These are phyloP conservation scores for Keiferia lycopersicella DNA, from an alignment of 2,888 invertebrate genomes.

Conservation along the genomic window DNA sequence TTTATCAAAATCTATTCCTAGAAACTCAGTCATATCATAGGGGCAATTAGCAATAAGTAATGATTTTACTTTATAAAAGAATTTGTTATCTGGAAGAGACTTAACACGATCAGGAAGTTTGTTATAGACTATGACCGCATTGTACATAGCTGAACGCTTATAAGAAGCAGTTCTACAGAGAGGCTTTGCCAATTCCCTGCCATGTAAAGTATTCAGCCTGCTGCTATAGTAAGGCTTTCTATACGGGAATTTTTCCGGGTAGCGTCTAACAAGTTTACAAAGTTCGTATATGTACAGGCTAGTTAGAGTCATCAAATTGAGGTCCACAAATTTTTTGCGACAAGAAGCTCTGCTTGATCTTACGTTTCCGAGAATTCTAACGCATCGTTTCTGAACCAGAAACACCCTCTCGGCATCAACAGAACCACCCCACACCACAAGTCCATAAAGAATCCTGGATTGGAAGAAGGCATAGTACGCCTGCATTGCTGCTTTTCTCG, in stretches of 20 bases:
- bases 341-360: background rate
- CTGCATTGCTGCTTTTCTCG: conserved; percentile 2
- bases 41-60: background rate
- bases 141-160: background rate
- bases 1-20: no score
- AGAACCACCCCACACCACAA: background rate
- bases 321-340: background rate
- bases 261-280: background rate
- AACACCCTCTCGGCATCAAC: background rate
- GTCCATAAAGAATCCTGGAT: background rate
- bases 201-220: background rate
- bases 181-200: background rate
- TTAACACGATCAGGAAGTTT: background rate
- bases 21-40: background rate
- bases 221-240: background rate
- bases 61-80: background rate
- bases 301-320: background rate
- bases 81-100: background rate
- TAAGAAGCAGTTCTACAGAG: background rate
- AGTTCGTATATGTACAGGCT: background rate
- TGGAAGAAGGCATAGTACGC: conserved; percentile 5
- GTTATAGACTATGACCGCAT: background rate
- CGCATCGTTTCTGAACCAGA: background rate
- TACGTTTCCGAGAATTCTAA: background rate
- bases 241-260: background rate